phyloP scores from a whole-genome alignment of 2,888 invertebrate species.

The Hirudinaria manillensis region DNA sequence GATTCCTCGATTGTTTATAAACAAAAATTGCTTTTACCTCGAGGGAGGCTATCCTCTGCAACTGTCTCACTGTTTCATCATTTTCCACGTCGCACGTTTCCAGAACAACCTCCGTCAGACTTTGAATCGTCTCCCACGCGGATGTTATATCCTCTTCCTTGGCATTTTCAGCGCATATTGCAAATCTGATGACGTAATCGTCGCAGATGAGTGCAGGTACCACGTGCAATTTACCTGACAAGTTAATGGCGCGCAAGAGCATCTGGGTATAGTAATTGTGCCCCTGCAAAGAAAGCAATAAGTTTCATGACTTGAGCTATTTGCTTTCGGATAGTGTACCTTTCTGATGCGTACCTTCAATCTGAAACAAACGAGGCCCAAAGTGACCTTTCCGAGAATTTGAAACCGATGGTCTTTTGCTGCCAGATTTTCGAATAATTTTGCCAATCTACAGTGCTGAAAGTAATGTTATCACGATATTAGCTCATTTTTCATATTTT shows the following conservation, averaged over 20 bases:
- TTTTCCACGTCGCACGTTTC: constrained; percentile 31
- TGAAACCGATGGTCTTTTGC: constrained; percentile 78
- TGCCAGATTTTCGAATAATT: constrained; percentile 76
- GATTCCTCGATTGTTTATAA: background rate
- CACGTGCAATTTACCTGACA: constrained; percentile 88
- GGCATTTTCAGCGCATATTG: constrained; percentile 84
- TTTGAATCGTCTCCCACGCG: constrained; percentile 55
- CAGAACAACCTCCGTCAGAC: constrained; percentile 41
- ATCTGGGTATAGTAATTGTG: constrained; percentile 76
- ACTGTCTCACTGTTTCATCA: constrained; percentile 7
- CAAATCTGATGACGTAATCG: constrained; percentile 69
- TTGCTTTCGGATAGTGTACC: background rate
- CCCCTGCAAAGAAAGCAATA: constrained; percentile 23
- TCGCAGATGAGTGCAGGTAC: constrained; percentile 86
- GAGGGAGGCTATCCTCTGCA: constrained; percentile 30
- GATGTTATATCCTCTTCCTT: constrained; percentile 67
- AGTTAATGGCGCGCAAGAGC: constrained; percentile 82
- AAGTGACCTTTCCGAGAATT: constrained; percentile 76
- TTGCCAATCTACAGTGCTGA: constrained; percentile 77
- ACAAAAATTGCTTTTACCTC: constrained; percentile 15
- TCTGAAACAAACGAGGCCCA: constrained; percentile 86
- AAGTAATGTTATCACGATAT: background rate
- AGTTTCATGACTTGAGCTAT: background rate
- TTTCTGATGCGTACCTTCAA: constrained; percentile 61
- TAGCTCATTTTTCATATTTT: background rate